Evolutionary conservation across 2,113 vertebrate genomes (phyloP).

Genomic region (Nannospalax galili): DNA sequence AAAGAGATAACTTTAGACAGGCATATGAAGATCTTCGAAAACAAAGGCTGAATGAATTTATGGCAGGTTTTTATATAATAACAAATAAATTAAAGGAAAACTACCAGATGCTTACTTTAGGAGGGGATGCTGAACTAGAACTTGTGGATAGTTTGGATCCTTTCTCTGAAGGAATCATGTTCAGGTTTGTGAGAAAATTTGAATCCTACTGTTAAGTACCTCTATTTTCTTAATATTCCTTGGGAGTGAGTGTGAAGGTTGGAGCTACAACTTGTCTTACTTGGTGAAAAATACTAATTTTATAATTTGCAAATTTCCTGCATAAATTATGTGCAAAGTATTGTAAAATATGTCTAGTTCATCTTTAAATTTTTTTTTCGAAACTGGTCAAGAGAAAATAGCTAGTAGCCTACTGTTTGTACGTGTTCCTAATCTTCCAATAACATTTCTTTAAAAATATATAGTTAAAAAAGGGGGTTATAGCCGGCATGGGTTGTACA

Average conservation of each 20-base stretch:
- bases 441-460: slow-evolving; percentile 47
- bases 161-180: slow-evolving; percentile 98
- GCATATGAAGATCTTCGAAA: slow-evolving; percentile 94
- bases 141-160: slow-evolving; percentile 98
- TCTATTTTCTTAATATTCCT: neutral
- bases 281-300: slow-evolving; percentile 10
- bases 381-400: neutral
- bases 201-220: neutral
- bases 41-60: slow-evolving; percentile 97
- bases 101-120: slow-evolving; percentile 98
- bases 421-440: neutral
- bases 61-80: slow-evolving; percentile 97
- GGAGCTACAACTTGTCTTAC: neutral
- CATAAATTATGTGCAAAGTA: neutral
- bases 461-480: too few species aligned
- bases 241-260: neutral
- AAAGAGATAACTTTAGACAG: slow-evolving; percentile 93
- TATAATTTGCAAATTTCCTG: slow-evolving; percentile 1
- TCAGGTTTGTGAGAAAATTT: slow-evolving; percentile 89
- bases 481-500: neutral
- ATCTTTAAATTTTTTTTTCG: neutral
- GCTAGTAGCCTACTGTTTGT: neutral
- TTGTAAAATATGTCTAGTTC: neutral
- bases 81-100: slow-evolving; percentile 99
- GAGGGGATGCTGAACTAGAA: slow-evolving; percentile 97